A percentile compares a stretch with the other conserved stretches of the same genome.
Conservation (phyloP, 2,888 invertebrate genomes). For the Acronicta aceris region DNA sequence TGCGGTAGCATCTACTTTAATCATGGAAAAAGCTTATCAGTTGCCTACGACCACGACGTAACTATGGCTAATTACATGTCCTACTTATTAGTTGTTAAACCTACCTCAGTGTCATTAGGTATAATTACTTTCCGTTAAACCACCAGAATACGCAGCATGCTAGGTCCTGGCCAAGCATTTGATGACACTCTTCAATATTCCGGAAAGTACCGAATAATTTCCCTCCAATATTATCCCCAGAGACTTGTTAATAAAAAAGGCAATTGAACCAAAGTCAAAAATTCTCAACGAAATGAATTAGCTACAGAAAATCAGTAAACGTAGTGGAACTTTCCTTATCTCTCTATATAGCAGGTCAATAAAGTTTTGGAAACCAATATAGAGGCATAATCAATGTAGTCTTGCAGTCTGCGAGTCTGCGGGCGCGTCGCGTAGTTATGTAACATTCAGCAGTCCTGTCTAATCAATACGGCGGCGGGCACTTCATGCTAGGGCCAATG, state of each 20-base stretch:
- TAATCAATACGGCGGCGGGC: constrained; percentile 84
- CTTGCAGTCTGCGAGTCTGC: constrained; percentile 73
- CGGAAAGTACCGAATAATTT: not conserved
- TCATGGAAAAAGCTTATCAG: constrained; percentile 41
- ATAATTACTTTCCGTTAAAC: constrained; percentile 2
- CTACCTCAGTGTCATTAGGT: constrained; percentile 10
- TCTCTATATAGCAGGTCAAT: constrained; percentile 44
- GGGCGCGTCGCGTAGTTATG: constrained; percentile 76
- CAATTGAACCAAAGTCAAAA: no score
- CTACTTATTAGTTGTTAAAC: constrained; percentile 14
- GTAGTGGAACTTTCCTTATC: constrained; percentile 31
- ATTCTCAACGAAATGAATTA: not conserved
- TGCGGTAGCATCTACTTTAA: constrained; percentile 29
- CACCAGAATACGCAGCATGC: not conserved
- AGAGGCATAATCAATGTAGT: constrained; percentile 65
- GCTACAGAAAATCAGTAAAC: constrained; percentile 1
- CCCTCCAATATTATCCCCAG: no score
- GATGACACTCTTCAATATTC: not conserved
- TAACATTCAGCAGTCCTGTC: constrained; percentile 83
- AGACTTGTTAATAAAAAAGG: no score
- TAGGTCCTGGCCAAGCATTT: not conserved
- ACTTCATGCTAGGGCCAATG: constrained; percentile 81
- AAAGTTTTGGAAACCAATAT: constrained; percentile 60
- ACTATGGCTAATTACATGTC: constrained; percentile 18
- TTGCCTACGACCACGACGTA: constrained; percentile 6